Conservation (phyloP, 2,888 invertebrate species). For the Chloroclysta siterata region DNA sequence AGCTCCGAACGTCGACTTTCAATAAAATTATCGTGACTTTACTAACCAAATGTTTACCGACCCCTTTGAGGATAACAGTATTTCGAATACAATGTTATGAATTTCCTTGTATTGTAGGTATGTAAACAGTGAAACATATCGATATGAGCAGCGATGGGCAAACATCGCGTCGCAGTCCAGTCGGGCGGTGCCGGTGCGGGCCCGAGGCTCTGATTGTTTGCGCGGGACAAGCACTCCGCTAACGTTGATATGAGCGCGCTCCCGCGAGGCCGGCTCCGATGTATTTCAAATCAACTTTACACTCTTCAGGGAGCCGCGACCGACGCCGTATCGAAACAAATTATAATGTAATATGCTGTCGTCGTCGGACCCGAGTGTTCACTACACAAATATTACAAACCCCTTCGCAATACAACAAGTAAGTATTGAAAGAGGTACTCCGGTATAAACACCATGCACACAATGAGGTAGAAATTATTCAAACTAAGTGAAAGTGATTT, state of each 20-base stretch:
- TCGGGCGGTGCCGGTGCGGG: slow-evolving; percentile 5
- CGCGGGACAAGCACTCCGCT: slow-evolving; percentile 27
- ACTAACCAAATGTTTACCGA: slow-evolving; percentile 3
- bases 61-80: slow-evolving; percentile 4
- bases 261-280: slow-evolving; percentile 29
- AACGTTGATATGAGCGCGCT: slow-evolving; percentile 26
- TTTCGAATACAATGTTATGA: slow-evolving; percentile 26
- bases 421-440: background rate
- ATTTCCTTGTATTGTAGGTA: slow-evolving; percentile 21
- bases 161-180: slow-evolving; percentile 25
- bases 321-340: background rate
- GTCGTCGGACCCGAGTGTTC: background rate
- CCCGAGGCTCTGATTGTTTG: slow-evolving; percentile 36
- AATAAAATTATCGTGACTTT: background rate
- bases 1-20: background rate
- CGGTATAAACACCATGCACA: background rate
- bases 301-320: slow-evolving; percentile 25
- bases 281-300: slow-evolving; percentile 32
- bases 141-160: slow-evolving; percentile 33
- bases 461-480: background rate
- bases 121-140: slow-evolving; percentile 33
- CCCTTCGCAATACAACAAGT: background rate
- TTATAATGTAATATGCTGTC: background rate
- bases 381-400: background rate
- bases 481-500: background rate